A percentile compares a stretch with the other conserved stretches of the same genome.
phyloP scores from a whole-genome alignment of 2,888 invertebrate genomes.

The Tortrix viridana region DNA sequence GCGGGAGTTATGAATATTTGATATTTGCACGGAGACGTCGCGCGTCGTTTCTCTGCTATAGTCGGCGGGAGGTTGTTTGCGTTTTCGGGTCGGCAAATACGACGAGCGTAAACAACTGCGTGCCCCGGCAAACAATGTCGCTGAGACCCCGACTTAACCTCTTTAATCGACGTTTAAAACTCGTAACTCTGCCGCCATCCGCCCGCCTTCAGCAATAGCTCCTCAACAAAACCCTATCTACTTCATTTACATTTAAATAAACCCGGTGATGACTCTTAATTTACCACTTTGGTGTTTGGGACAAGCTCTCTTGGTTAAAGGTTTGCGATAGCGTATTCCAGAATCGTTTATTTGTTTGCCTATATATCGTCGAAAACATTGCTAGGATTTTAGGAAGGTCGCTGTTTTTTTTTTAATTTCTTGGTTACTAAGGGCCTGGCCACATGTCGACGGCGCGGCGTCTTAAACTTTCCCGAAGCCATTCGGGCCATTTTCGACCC shows the following conservation, averaged over 20 bases:
- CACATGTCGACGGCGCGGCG: no score
- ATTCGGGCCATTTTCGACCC: no score
- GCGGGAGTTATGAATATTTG: slow-evolving; percentile 42
- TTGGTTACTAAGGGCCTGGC: no score
- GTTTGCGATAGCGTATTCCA: slow-evolving; percentile 23
- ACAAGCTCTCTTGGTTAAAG: slow-evolving; percentile 38
- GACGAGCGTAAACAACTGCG: slow-evolving; percentile 54
- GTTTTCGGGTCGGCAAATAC: slow-evolving; percentile 58
- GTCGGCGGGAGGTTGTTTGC: slow-evolving; percentile 52
- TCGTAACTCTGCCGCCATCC: slow-evolving; percentile 33
- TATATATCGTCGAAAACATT: background rate
- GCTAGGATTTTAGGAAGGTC: no score
- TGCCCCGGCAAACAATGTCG: slow-evolving; percentile 49
- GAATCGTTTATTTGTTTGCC: background rate
- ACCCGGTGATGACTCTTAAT: slow-evolving; percentile 28
- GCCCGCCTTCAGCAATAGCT: slow-evolving; percentile 24
- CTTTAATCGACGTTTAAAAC: slow-evolving; percentile 41
- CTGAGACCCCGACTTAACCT: slow-evolving; percentile 40
- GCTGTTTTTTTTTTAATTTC: no score
- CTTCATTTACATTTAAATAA: slow-evolving; percentile 37
- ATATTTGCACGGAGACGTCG: slow-evolving; percentile 45
- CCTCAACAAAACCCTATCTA: slow-evolving; percentile 29
- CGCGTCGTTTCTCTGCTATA: slow-evolving; percentile 46
- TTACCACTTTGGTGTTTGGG: slow-evolving; percentile 21
- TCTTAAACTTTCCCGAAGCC: no score